These are phyloP conservation scores for Strongylocentrotus purpuratus DNA, from an alignment of 35 echinoderm and acorn worm genomes.

Conservation along the genomic window DNA sequence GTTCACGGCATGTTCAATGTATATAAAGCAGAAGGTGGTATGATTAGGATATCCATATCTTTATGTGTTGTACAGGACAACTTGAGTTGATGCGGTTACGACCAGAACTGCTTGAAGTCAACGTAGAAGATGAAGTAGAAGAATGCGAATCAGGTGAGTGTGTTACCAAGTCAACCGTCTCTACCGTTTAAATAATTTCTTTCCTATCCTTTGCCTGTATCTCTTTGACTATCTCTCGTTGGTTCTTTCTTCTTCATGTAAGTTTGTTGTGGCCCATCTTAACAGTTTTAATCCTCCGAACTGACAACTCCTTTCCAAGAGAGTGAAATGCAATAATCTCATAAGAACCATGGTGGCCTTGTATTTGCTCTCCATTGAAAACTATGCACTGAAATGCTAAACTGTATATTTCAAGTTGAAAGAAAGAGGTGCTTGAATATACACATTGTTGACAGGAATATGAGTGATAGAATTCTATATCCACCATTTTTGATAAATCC, in stretches of 20 bases:
- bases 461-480: neutral
- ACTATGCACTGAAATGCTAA: neutral
- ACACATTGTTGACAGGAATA: neutral
- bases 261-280: neutral
- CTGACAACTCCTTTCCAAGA: neutral
- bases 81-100: slow-evolving; percentile 63
- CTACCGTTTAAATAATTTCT: neutral
- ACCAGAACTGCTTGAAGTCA: slow-evolving; percentile 54
- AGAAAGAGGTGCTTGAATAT: neutral
- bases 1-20: no score
- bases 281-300: neutral
- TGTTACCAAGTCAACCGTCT: neutral
- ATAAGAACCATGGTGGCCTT: neutral
- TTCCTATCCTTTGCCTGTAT: neutral
- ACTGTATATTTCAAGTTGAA: neutral
- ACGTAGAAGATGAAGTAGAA: slow-evolving; percentile 78
- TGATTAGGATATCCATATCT: neutral
- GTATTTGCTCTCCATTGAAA: neutral
- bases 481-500: neutral
- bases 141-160: slow-evolving; percentile 82
- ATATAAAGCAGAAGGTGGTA: neutral
- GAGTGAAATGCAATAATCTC: neutral
- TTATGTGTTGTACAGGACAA: slow-evolving; percentile 67
- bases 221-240: neutral
- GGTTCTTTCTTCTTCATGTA: neutral